Base-by-base conservation (phyloP, 2,888 invertebrate genomes). In the Neelides folsomi region DNA sequence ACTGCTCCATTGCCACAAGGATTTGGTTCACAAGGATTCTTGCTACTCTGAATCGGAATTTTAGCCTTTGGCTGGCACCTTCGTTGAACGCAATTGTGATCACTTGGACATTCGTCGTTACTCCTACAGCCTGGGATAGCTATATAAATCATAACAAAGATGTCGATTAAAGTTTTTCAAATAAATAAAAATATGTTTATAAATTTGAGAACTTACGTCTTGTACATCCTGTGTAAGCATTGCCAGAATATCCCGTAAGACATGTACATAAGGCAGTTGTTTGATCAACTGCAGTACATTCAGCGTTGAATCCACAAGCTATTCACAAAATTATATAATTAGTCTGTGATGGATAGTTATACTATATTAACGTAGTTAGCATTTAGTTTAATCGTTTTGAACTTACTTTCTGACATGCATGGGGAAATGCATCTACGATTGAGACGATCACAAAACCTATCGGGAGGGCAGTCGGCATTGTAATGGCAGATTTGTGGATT, bases 391-490 rank as follows among this genome's bases (percentile, higher is more conserved):
- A 7, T 27, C 7, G 7, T 27, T 27, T 5, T 27, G 27, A 27
- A 27, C 27, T 27, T 27, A 27, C 27, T 27, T 68, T 85, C 81
- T 63, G 81, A 79, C 62, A 77, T 75, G 68, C 87, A 87, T 2
- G 86, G 86, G 69, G 80, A 87, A 60, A 86, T 82, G 68, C 89
- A 90, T 46, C 82, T 77, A 68, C 88, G 76, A 67, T 87, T 88
- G 47, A 87, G 72, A 63, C 87, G 77, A 70, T 89, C 88, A 69
- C 89, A 90, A 18, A 86, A 73, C 66, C 85, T 80, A 66, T 83
- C 79, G n/a, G 85, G 83, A 50, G 87, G 86, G 68, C 89, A 90
- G 67, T 89, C 88, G 74, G 86, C 87, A 67, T 89, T 88, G 71
- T 86, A 87, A 69, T 88, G 88, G 68, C 89, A 89, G 6, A 43